A percentile compares a stretch with the other conserved stretches of the same genome.
Conservation (phyloP, 2,888 invertebrate genomes). For the Luffia ferchaultella region DNA sequence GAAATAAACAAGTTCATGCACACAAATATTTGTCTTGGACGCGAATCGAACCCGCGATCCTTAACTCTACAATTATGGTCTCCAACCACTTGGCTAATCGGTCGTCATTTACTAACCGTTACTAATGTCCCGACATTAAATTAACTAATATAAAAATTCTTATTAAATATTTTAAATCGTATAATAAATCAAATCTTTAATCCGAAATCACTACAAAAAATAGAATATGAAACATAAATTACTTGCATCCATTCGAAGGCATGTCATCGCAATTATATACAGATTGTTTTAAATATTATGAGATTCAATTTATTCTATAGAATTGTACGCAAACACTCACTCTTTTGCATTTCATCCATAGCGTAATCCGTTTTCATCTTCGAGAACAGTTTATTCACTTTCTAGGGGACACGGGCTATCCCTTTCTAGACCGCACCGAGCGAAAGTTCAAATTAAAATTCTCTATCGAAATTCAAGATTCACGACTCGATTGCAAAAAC, state of each 20-base stretch:
- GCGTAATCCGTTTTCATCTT: conserved; percentile 65
- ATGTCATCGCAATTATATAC: too few relatives aligned
- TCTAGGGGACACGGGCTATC: conserved; percentile 18
- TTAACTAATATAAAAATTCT: too few relatives aligned
- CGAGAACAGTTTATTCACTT: conserved; percentile 10
- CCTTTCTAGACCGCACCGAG: conserved; percentile 32
- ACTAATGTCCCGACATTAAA: too few relatives aligned
- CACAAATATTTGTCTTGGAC: too few relatives aligned
- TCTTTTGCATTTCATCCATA: conserved; percentile 61
- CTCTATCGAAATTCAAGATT: not conserved
- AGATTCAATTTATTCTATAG: not conserved
- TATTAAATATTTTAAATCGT: too few relatives aligned
- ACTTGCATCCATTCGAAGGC: not conserved
- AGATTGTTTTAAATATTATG: not conserved
- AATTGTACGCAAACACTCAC: conserved; percentile 33
- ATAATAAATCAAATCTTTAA: too few relatives aligned
- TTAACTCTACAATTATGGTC: too few relatives aligned
- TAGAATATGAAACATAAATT: not conserved
- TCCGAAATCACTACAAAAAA: too few relatives aligned
- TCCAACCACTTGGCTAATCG: too few relatives aligned
- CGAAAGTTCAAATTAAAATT: not conserved
- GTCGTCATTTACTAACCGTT: too few relatives aligned
- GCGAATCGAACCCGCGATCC: too few relatives aligned
- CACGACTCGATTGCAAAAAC: not conserved
- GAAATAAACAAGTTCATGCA: too few relatives aligned